Percentiles rank a stretch among this genome's conserved stretches.
These are phyloP conservation scores for Pyrrhura leucotis DNA, from an alignment of 2,797 vertebrate species.

Conservation along the genomic window DNA sequence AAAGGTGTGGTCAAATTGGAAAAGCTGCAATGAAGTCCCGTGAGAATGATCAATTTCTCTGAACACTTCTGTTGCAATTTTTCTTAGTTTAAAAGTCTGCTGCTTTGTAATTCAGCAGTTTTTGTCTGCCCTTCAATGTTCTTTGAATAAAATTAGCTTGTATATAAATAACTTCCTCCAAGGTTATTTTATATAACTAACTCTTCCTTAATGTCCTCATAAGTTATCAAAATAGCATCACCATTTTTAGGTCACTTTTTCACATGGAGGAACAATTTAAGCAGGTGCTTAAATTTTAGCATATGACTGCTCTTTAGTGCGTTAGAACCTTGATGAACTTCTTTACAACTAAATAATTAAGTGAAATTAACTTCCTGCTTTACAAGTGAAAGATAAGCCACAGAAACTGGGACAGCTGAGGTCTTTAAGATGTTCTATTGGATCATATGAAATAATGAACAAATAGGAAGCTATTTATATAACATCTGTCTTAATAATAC, in stretches of 20 bases:
- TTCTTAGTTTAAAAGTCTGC: not conserved
- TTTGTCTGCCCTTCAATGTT: constrained; percentile 5
- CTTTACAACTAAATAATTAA: not conserved
- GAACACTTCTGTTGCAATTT: not conserved
- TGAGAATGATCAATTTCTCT: not conserved
- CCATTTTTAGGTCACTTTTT: constrained; percentile 24
- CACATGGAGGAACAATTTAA: not conserved
- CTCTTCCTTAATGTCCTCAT: not conserved
- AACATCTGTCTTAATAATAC: not conserved
- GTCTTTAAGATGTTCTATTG: not conserved
- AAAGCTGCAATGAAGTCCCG: not conserved
- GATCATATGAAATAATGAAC: not conserved
- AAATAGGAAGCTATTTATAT: not conserved
- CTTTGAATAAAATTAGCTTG: constrained; percentile 38
- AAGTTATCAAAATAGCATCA: constrained; percentile 25
- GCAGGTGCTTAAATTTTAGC: not conserved
- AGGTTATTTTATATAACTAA: constrained; percentile 6
- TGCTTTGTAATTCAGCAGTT: constrained; percentile 12
- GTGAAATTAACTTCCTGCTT: not conserved
- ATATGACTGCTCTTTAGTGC: accelerated
- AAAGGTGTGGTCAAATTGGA: not conserved
- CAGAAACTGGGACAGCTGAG: not conserved
- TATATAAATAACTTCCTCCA: constrained; percentile 39
- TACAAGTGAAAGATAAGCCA: not conserved
- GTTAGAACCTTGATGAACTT: not conserved